phyloP scores from a whole-genome alignment of 2,797 vertebrate genomes.

The Astyanax mexicanus region DNA sequence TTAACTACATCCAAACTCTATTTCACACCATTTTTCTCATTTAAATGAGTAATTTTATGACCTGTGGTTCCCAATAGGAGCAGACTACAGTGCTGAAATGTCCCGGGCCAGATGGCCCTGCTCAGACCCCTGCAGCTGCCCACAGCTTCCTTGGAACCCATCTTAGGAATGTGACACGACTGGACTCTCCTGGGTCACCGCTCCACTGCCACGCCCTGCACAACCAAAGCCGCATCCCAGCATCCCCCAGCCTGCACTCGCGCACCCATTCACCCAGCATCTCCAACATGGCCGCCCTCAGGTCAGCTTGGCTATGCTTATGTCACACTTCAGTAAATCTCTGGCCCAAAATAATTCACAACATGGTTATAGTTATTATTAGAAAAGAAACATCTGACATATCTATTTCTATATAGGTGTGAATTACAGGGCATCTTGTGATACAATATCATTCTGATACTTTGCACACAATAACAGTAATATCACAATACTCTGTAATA shows the following conservation, averaged over 20 bases:
- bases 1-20: no score
- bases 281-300: constrained; percentile 96
- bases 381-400: no score
- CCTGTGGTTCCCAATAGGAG: constrained; percentile 77
- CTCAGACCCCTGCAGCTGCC: constrained; percentile 77
- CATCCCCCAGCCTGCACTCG: constrained; percentile 86
- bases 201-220: constrained; percentile 92
- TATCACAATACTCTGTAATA: no score
- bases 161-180: constrained; percentile 87
- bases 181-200: constrained; percentile 89
- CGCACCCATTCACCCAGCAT: constrained; percentile 90
- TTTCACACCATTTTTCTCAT: no score
- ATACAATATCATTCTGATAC: no score
- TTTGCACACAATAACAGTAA: no score
- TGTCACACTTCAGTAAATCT: not conserved
- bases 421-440: no score
- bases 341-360: not conserved
- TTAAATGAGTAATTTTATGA: not conserved
- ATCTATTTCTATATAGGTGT: no score
- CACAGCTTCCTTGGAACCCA: constrained; percentile 87
- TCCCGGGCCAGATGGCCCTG: constrained; percentile 80
- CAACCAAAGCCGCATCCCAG: constrained; percentile 83
- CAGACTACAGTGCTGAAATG: constrained; percentile 87
- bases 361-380: no score
- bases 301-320: constrained; percentile 72